Percentiles rank a stretch among this genome's conserved stretches.
Conservation (phyloP, 2,797 vertebrate genomes). For the Zalophus californianus region DNA sequence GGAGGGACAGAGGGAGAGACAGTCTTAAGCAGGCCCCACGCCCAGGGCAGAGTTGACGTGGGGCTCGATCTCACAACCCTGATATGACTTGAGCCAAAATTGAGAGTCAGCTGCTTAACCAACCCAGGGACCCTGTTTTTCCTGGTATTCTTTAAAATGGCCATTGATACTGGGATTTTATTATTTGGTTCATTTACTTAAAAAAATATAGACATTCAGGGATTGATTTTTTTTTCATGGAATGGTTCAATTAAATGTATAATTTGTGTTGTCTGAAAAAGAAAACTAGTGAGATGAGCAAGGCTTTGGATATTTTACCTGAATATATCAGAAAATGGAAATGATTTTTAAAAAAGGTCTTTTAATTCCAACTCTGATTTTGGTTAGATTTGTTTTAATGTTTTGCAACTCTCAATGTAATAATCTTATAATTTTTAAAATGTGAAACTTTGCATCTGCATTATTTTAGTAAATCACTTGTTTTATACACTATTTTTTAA, state of each 20-base stretch:
- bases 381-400: conserved; percentile 2
- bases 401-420: neutral
- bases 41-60: neutral
- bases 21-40: neutral
- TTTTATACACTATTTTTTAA: neutral
- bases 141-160: conserved; percentile 19
- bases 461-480: neutral
- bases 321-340: neutral
- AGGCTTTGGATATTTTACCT: conserved; percentile 13
- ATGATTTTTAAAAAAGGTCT: neutral
- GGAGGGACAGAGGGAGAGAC: neutral
- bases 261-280: conserved; percentile 44
- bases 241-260: neutral
- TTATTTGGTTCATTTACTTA: conserved; percentile 7
- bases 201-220: neutral
- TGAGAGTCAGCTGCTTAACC: neutral
- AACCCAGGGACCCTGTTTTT: neutral
- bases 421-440: conserved; percentile 32
- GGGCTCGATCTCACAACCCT: neutral
- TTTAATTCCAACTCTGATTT: conserved; percentile 28
- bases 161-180: conserved; percentile 13
- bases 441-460: neutral
- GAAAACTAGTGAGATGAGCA: neutral
- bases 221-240: conserved; percentile 17
- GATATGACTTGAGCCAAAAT: neutral